phyloP scores from a whole-genome alignment of 1,140 invertebrate genomes.

The Pseudomyrmex flavicornis region DNA sequence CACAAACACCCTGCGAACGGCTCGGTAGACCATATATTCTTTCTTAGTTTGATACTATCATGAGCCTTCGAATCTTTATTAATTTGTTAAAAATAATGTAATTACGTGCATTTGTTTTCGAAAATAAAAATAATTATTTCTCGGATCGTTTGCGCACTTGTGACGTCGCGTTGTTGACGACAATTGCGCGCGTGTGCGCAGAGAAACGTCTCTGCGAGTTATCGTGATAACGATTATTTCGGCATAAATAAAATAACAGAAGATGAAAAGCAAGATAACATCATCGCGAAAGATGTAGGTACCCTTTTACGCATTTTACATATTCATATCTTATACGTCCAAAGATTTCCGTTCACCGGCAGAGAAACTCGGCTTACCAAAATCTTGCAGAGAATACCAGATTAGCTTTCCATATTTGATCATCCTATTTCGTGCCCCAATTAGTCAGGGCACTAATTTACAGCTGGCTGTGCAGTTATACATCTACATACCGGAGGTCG shows the following conservation, averaged over 20 bases:
- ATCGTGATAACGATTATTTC: not conserved
- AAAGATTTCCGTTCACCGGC: constrained; percentile 27
- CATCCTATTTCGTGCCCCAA: constrained; percentile 60
- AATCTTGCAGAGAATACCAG: constrained; percentile 56
- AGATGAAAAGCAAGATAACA: not conserved
- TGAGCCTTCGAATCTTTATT: too few relatives aligned
- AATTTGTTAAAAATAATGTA: too few relatives aligned
- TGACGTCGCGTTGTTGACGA: too few relatives aligned
- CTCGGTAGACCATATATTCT: too few relatives aligned
- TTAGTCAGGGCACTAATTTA: constrained; percentile 58
- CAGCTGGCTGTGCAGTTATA: constrained; percentile 50
- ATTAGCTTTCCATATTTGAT: constrained; percentile 62
- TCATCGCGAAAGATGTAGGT: not conserved
- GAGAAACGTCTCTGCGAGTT: not conserved
- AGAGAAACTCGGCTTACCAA: constrained; percentile 43
- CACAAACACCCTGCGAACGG: too few relatives aligned
- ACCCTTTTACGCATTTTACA: not conserved
- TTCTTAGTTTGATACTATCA: too few relatives aligned
- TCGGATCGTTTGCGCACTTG: too few relatives aligned
- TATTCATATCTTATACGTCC: not conserved
- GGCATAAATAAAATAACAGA: not conserved
- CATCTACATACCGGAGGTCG: constrained; percentile 48
- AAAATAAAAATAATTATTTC: too few relatives aligned
- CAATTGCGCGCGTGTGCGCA: too few relatives aligned
- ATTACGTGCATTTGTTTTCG: too few relatives aligned